Evolutionary conservation across 1,140 invertebrate species (phyloP).

Genomic region (Euura saliciscinereae): DNA sequence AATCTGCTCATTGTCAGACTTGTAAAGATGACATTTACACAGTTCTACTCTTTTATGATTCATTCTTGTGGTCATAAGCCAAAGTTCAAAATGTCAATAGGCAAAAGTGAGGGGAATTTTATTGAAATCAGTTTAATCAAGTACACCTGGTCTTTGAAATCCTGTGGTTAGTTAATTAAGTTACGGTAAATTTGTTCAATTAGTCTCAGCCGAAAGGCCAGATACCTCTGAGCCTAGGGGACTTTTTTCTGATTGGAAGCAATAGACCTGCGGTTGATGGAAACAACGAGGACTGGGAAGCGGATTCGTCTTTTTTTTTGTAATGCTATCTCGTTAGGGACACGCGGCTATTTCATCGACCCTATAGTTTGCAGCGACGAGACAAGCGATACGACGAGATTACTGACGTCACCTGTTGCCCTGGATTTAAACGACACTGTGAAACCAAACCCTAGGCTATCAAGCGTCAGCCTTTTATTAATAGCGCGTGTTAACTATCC

Average conservation of each 20-base stretch:
- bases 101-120: too few species aligned
- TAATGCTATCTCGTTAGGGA: not conserved
- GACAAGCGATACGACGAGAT: not conserved
- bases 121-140: too few species aligned
- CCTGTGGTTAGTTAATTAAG: not conserved
- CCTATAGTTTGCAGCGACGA: not conserved
- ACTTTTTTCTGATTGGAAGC: not conserved
- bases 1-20: too few species aligned
- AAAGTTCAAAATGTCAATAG: too few species aligned
- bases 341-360: not conserved
- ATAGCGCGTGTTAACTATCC: too few species aligned
- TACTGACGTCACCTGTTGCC: conserved; percentile 6
- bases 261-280: not conserved
- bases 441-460: not conserved
- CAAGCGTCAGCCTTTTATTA: not conserved
- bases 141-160: too few species aligned
- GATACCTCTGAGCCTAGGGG: not conserved
- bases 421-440: not conserved
- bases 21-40: too few species aligned
- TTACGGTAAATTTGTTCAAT: not conserved
- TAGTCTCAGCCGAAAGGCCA: not conserved
- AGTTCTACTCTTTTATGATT: too few species aligned
- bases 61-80: too few species aligned
- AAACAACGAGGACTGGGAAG: not conserved
- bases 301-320: not conserved